Evolutionary conservation across 2,113 vertebrate species (phyloP).

Genomic region (Pteronura brasiliensis): DNA sequence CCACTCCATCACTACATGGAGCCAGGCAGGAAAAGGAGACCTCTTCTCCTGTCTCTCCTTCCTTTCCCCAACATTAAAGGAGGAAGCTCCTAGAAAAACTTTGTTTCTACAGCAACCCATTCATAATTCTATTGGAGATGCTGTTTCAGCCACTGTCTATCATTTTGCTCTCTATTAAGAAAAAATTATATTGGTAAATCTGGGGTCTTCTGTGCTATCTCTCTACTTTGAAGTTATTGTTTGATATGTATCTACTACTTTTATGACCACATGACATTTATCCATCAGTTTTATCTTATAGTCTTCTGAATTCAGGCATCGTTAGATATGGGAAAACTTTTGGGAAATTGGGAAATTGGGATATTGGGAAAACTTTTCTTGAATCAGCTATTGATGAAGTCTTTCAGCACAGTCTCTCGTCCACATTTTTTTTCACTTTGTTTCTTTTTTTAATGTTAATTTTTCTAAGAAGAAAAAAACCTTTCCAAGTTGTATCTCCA

Average conservation of each 20-base stretch:
- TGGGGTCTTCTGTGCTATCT: not conserved
- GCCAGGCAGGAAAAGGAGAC: not conserved
- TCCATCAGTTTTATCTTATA: not conserved
- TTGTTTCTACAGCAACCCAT: not conserved
- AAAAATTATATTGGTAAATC: not conserved
- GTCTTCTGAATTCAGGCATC: not conserved
- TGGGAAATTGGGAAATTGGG: not conserved
- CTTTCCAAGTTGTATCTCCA: not conserved
- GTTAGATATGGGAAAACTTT: not conserved
- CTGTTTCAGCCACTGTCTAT: not conserved
- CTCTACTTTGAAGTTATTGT: not conserved
- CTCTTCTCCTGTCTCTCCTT: not conserved
- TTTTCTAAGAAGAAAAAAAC: not conserved
- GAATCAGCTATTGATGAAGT: not conserved
- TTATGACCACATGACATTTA: not conserved
- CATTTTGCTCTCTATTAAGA: not conserved
- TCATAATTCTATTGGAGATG: not conserved
- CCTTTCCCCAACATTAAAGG: not conserved
- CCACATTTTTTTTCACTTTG: not conserved
- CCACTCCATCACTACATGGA: not conserved
- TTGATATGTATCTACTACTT: not conserved
- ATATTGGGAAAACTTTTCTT: not conserved
- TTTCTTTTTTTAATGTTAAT: slow-evolving; percentile 18
- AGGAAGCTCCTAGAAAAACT: not conserved
- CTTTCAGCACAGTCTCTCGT: not conserved